Conservation (phyloP, 2,113 vertebrate species). For the Lucifuga dentata region DNA sequence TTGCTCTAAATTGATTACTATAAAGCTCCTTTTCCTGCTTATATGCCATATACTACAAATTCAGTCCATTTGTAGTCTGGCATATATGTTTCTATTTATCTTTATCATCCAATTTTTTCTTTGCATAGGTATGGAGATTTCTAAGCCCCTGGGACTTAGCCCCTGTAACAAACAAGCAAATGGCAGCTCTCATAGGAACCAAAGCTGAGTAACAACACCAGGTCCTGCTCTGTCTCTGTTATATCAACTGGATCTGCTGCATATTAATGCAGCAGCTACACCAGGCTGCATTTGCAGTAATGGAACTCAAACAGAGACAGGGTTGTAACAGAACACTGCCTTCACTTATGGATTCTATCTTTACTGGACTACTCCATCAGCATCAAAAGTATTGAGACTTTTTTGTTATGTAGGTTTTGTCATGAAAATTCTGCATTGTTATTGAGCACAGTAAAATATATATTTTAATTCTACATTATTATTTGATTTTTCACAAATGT, state of each 20-base stretch:
- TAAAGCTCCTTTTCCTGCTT: too few species aligned
- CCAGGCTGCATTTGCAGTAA: neutral
- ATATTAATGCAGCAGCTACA: neutral
- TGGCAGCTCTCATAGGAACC: neutral
- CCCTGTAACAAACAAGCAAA: neutral
- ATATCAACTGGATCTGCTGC: neutral
- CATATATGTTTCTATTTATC: neutral
- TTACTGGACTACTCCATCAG: neutral
- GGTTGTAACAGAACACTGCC: neutral
- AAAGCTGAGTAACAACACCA: neutral
- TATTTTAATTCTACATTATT: too few species aligned
- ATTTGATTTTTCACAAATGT: too few species aligned
- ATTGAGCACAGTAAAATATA: too few species aligned
- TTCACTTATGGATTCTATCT: slow-evolving; percentile 14
- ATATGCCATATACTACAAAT: too few species aligned
- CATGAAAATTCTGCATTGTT: too few species aligned
- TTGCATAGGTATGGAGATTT: slow-evolving; percentile 70
- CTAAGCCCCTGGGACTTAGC: slow-evolving; percentile 33
- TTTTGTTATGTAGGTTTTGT: too few species aligned
- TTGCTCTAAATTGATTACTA: too few species aligned
- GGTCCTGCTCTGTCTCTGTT: slow-evolving; percentile 4
- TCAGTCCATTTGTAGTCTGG: too few species aligned
- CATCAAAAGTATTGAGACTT: neutral
- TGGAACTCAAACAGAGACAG: slow-evolving; percentile 3
- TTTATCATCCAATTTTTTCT: slow-evolving; percentile 17